These are phyloP conservation scores for Polydrusus tereticollis DNA, from an alignment of 2,888 invertebrate genomes.

Conservation along the genomic window DNA sequence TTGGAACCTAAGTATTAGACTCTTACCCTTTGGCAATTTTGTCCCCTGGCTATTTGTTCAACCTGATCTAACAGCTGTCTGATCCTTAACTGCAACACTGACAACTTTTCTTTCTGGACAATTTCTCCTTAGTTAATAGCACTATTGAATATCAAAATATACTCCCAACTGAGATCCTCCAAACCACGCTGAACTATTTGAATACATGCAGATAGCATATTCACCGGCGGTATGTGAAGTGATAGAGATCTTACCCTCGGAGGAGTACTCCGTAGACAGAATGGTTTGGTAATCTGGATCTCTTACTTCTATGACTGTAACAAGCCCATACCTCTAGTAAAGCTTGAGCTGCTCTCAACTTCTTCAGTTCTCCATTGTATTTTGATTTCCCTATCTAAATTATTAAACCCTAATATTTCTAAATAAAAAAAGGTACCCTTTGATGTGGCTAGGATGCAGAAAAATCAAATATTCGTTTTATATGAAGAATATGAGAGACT, in stretches of 20 bases:
- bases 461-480: too few relatives aligned
- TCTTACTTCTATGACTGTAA: conserved; percentile 92
- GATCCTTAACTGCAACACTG: conserved; percentile 94
- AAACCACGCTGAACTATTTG: conserved; percentile 98
- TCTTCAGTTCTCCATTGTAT: too few relatives aligned
- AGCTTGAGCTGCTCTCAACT: too few relatives aligned
- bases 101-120: conserved; percentile 96
- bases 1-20: too few relatives aligned
- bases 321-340: too few relatives aligned
- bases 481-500: too few relatives aligned
- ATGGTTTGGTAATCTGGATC: conserved; percentile 97
- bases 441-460: too few relatives aligned
- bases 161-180: conserved; percentile 95
- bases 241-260: conserved; percentile 96
- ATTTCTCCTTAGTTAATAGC: conserved; percentile 98
- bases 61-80: conserved; percentile 97
- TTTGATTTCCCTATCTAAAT: too few relatives aligned
- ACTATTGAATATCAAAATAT: conserved; percentile 96
- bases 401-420: too few relatives aligned
- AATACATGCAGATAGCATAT: conserved; percentile 97
- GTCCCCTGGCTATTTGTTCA: conserved; percentile 99
- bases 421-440: too few relatives aligned
- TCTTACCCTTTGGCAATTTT: conserved; percentile 95
- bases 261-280: conserved; percentile 92
- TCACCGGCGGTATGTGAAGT: conserved; percentile 98